Evolutionary conservation across 2,113 vertebrate species (phyloP), one percentile per base, ranked within the genome.

Genomic region (Solea senegalensis): DNA sequence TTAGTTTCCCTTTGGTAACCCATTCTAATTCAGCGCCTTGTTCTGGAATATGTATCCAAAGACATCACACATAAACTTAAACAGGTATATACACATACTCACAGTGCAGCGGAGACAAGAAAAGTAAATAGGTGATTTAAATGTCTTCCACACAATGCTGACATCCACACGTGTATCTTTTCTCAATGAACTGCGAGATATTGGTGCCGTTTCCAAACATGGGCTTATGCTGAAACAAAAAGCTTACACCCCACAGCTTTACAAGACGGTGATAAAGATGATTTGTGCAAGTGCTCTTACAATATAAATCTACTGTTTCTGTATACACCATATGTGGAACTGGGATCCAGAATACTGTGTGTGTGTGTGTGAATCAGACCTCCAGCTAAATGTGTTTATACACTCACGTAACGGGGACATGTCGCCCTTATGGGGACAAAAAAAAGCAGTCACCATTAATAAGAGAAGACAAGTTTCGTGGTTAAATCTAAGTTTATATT

Each of bases 1-100:
- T 50, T 21, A 15, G 55, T 65, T 74, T 74, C 70, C 59, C 26
- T 65, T 27, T 3, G 16, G 65, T 69, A 70, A 62, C 56, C 63
- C 44, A 28, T 43, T 77, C 82, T 55, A 66, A 65, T 73, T 80
- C 49, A 75, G 78, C 71, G 75, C 64, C 74, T 73, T 68, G 67
- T 81, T 81, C 78, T 74, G 57, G 61, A 76, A 73, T 75, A 79
- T 64, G 54, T 10, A 45, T 68, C 64, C 67, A 63, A 34, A 39
- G 65, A 77, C 76, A 76, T 70, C n/a, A 51, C 14, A 28, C 59
- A 54, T 15, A 59, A 13, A 63, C 4, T 14, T 10, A 63, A 14
- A 70, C 53, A 64, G 66, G 52, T 28, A n/a, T 11, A 7, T 15
- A 14, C 44, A 44, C 11, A 9, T 46, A 43, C 14, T 44, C 64